Evolutionary conservation across 2,797 vertebrate species (phyloP).

Genomic region (Epinephelus coioides): DNA sequence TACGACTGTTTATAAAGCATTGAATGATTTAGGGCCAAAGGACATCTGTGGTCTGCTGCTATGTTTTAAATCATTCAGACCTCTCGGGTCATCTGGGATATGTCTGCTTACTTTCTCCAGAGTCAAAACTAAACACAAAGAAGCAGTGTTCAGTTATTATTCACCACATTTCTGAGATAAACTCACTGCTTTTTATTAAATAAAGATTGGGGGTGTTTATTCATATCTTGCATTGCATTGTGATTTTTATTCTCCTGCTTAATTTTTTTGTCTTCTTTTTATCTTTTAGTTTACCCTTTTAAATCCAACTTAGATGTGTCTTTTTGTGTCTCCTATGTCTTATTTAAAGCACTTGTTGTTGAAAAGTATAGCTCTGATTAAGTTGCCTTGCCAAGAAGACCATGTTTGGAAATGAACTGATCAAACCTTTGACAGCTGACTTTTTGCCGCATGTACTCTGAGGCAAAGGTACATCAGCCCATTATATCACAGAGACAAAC

Average conservation of each 20-base stretch:
- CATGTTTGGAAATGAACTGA: slow-evolving; percentile 34
- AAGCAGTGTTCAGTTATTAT: not conserved
- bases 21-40: not conserved
- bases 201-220: not conserved
- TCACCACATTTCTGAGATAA: not conserved
- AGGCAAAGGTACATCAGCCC: slow-evolving; percentile 26
- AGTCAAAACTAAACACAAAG: slow-evolving; percentile 7
- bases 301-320: not conserved
- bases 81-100: not conserved
- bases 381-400: slow-evolving; percentile 2
- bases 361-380: not conserved
- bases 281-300: no score
- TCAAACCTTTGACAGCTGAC: slow-evolving; percentile 31
- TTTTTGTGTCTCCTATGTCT: not conserved
- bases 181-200: not conserved
- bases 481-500: slow-evolving; percentile 50
- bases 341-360: not conserved
- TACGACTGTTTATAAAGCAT: not conserved
- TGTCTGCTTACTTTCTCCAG: not conserved
- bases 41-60: not conserved
- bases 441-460: not conserved
- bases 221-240: not conserved
- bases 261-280: not conserved
- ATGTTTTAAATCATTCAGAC: not conserved
- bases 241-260: not conserved